Evolutionary conservation across 1,140 invertebrate genomes (phyloP).

Genomic region (Apis cerana): DNA sequence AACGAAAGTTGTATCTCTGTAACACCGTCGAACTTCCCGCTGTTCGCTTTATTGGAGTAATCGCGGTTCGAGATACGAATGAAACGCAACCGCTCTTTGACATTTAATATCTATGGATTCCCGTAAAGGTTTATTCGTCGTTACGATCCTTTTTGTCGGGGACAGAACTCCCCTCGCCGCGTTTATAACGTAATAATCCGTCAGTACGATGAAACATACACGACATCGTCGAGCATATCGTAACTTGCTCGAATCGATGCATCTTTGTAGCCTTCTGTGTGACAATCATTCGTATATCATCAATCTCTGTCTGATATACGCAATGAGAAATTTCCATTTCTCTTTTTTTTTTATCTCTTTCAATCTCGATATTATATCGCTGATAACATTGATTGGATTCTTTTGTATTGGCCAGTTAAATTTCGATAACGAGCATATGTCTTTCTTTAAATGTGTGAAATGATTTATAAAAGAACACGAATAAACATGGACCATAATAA

Average conservation of each 20-base stretch:
- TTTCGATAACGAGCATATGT: too few relatives aligned
- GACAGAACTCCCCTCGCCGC: neutral
- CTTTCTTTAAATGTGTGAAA: too few relatives aligned
- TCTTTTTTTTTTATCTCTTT: too few relatives aligned
- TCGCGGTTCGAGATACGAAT: neutral
- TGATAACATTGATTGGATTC: neutral
- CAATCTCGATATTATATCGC: neutral
- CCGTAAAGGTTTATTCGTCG: neutral
- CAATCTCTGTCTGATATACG: neutral
- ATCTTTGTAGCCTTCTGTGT: too few relatives aligned
- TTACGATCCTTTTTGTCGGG: neutral
- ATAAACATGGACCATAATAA: too few relatives aligned
- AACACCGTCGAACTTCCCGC: neutral
- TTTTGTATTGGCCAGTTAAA: too few relatives aligned
- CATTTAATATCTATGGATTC: constrained; percentile 1
- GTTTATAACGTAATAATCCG: constrained; percentile 20
- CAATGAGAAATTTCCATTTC: constrained; percentile 17
- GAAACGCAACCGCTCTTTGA: neutral
- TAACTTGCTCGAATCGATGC: constrained; percentile 16
- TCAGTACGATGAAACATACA: neutral
- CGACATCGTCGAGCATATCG: neutral
- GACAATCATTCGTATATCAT: neutral
- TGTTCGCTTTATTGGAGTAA: neutral
- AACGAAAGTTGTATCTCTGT: neutral
- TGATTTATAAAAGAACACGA: too few relatives aligned